Percentiles rank a stretch among this genome's conserved stretches.
phyloP scores from a whole-genome alignment of 2,888 invertebrate species.

The Brachyptera putata region DNA sequence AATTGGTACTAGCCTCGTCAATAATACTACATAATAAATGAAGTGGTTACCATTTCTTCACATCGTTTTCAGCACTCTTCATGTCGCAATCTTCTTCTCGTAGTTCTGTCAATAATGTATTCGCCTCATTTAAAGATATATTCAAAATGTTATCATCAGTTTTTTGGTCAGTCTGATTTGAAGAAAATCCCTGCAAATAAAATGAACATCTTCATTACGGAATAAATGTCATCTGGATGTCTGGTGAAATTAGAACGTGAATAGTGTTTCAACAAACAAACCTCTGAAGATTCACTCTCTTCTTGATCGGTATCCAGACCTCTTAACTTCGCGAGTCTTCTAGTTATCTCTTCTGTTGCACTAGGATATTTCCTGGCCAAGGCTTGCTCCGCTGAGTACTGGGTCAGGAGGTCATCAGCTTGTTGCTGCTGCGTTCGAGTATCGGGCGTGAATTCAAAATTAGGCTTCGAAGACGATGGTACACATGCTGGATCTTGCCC shows the following conservation, averaged over 20 bases:
- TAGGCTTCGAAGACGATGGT: slow-evolving; percentile 37
- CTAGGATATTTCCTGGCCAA: slow-evolving; percentile 39
- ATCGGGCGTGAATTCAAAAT: slow-evolving; percentile 46
- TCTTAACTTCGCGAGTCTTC: slow-evolving; percentile 23
- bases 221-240: too few species aligned
- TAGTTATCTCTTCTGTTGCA: slow-evolving; percentile 26
- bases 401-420: slow-evolving; percentile 62
- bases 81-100: background rate
- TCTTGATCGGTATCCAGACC: background rate
- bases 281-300: background rate
- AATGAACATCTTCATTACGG: too few species aligned
- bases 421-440: slow-evolving; percentile 65
- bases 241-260: too few species aligned
- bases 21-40: too few species aligned
- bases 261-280: too few species aligned
- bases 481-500: slow-evolving; percentile 51
- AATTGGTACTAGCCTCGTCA: too few species aligned
- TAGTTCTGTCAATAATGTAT: slow-evolving; percentile 12
- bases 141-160: background rate
- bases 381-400: slow-evolving; percentile 49
- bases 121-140: slow-evolving; percentile 13
- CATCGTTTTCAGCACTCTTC: too few species aligned
- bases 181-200: too few species aligned
- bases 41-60: too few species aligned
- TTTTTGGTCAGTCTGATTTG: background rate